Evolutionary conservation across 2,113 vertebrate genomes (phyloP).

Genomic region (Spizaetus ornatus): DNA sequence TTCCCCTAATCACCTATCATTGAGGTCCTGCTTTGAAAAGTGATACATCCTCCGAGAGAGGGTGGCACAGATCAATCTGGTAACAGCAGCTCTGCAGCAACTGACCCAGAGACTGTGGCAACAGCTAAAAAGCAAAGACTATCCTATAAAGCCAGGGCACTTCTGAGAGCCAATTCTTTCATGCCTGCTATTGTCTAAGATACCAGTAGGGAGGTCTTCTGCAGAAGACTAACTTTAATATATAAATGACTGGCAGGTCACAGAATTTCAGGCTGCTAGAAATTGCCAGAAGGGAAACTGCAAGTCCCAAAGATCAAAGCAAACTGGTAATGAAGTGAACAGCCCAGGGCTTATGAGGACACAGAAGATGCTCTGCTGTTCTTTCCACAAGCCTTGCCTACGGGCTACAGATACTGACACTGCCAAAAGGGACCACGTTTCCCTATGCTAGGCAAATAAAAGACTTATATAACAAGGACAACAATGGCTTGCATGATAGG

Average conservation of each 20-base stretch:
- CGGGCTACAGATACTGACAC: not conserved
- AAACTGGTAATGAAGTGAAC: not conserved
- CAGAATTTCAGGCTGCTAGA: not conserved
- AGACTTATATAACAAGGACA: not conserved
- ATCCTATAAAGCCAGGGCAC: not conserved
- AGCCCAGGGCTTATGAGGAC: not conserved
- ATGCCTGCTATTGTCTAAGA: not conserved
- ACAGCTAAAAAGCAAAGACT: not conserved
- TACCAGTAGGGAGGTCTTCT: not conserved
- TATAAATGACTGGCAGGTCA: not conserved
- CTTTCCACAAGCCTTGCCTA: not conserved
- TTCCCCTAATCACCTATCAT: not conserved
- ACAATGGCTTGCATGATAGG: not conserved
- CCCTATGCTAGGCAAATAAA: not conserved
- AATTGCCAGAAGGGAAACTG: not conserved
- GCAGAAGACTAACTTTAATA: not conserved
- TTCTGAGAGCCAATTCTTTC: not conserved
- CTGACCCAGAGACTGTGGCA: not conserved
- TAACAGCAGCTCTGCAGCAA: not conserved
- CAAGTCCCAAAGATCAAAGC: not conserved
- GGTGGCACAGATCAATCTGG: not conserved
- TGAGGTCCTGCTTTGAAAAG: not conserved
- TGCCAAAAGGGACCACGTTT: not conserved
- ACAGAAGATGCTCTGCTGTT: not conserved
- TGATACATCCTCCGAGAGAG: not conserved